Conservation (phyloP, 1,140 invertebrate species). For the Agraylea sexmaculata region DNA sequence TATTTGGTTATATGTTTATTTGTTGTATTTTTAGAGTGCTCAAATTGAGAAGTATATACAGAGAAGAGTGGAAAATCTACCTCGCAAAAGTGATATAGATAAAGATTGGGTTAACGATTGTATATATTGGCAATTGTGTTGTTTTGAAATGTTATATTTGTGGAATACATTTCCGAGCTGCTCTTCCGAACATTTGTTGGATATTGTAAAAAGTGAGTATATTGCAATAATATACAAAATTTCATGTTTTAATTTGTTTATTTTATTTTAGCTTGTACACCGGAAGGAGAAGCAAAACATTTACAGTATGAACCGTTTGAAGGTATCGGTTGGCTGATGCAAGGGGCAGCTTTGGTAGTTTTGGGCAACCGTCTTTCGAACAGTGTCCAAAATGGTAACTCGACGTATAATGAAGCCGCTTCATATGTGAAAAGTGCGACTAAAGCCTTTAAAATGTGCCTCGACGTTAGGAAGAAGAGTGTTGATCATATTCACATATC, state of each 20-base stretch:
- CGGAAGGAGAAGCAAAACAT: conserved; percentile 31
- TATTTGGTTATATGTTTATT: conserved; percentile 4
- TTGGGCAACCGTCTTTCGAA: conserved; percentile 24
- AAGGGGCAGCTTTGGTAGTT: conserved; percentile 39
- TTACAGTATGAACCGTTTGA: conserved; percentile 40
- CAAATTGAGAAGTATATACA: conserved; percentile 20
- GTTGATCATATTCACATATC: conserved; percentile 49
- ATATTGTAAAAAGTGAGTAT: conserved; percentile 36
- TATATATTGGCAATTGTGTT: conserved; percentile 46
- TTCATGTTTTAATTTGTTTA: not conserved
- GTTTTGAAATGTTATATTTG: conserved; percentile 57
- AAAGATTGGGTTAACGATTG: conserved; percentile 17
- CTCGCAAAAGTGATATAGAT: conserved; percentile 11
- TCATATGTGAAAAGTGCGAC: conserved; percentile 33
- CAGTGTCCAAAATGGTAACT: not conserved
- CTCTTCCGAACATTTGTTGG: conserved; percentile 33
- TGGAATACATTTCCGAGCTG: conserved; percentile 62
- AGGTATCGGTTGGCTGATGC: conserved; percentile 42
- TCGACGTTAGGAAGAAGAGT: conserved; percentile 29
- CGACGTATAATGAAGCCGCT: conserved; percentile 4
- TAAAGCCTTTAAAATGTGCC: conserved; percentile 38
- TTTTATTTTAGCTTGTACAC: conserved; percentile 17
- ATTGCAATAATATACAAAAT: conserved; percentile 4
- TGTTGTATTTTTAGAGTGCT: conserved; percentile 11
- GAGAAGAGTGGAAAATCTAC: conserved; percentile 16